These are phyloP conservation scores for Unio pictorum DNA, from an alignment of 2,888 invertebrate genomes.

Conservation along the genomic window DNA sequence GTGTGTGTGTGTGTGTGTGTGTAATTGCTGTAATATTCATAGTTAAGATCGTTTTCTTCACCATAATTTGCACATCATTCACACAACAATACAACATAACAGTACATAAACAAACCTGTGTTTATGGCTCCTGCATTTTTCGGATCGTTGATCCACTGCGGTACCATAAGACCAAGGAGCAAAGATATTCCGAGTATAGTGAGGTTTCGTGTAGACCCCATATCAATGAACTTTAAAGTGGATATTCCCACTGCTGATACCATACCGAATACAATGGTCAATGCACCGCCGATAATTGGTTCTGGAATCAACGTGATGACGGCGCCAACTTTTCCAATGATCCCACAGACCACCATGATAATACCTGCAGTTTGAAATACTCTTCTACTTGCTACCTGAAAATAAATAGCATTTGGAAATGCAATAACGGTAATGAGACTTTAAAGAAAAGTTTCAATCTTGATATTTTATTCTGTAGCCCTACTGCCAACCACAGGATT, in stretches of 20 bases:
- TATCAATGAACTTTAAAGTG: constrained; percentile 76
- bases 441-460: too few species aligned
- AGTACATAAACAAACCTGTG: constrained; percentile 47
- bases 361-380: constrained; percentile 71
- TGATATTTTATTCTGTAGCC: too few species aligned
- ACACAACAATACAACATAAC: background rate
- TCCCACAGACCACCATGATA: constrained; percentile 70
- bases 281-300: constrained; percentile 72
- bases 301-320: constrained; percentile 73
- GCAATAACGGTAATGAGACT: too few species aligned
- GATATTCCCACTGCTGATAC: constrained; percentile 67
- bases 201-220: constrained; percentile 88
- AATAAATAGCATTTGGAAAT: too few species aligned
- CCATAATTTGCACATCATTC: background rate
- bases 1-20: too few species aligned
- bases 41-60: too few species aligned
- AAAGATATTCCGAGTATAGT: constrained; percentile 91
- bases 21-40: too few species aligned
- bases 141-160: constrained; percentile 54
- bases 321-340: constrained; percentile 73
- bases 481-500: too few species aligned
- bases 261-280: constrained; percentile 65
- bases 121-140: constrained; percentile 39
- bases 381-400: constrained; percentile 71
- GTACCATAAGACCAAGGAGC: constrained; percentile 82